Evolutionary conservation across 2,113 vertebrate genomes (phyloP).

Genomic region (Ctenomys sociabilis): DNA sequence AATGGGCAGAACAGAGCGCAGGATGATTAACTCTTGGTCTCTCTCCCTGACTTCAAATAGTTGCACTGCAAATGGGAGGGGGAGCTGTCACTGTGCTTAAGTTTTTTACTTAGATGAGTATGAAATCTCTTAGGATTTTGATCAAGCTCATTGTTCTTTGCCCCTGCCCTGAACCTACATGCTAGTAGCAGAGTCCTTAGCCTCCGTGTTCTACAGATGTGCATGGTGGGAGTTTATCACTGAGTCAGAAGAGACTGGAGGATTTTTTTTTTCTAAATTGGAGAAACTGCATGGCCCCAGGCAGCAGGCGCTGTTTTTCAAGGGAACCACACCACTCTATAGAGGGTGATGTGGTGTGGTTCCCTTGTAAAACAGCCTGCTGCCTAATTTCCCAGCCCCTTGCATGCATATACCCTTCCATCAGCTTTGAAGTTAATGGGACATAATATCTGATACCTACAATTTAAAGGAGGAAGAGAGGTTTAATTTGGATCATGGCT

Average conservation of each 20-base stretch:
- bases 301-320: no score
- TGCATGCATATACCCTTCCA: rapidly evolving
- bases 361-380: neutral
- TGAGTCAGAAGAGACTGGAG: neutral
- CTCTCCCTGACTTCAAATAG: neutral
- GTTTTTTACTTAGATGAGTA: neutral
- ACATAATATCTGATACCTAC: neutral
- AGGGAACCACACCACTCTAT: no score
- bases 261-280: neutral
- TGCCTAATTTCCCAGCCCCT: neutral
- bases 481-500: neutral
- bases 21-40: rapidly evolving
- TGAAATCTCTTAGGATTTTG: neutral
- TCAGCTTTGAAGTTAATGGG: neutral
- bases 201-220: rapidly evolving
- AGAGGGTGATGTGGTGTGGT: no score
- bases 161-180: rapidly evolving
- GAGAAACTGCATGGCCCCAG: neutral
- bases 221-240: neutral
- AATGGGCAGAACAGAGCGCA: neutral
- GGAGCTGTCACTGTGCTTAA: neutral
- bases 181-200: rapidly evolving
- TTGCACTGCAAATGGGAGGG: neutral
- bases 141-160: rapidly evolving
- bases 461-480: neutral